Conservation (phyloP, 2,888 invertebrate species). For the Eustalomyia histrio region DNA sequence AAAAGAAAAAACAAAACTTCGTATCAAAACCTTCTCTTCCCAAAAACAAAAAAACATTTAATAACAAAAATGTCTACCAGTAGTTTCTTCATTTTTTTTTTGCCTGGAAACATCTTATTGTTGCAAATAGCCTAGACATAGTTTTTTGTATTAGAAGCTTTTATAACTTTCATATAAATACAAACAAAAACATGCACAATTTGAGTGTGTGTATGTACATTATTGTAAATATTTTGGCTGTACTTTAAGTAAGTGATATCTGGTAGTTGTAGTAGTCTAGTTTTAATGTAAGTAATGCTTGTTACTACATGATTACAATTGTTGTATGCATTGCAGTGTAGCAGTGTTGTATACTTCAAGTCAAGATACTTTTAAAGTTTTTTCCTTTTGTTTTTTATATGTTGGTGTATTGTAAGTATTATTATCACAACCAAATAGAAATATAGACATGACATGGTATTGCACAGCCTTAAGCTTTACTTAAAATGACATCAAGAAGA, state of each 20-base stretch:
- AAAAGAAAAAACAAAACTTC: not conserved
- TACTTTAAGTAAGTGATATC: conserved; percentile 43
- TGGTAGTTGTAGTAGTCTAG: conserved; percentile 24
- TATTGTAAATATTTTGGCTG: conserved; percentile 18
- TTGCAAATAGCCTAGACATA: conserved; percentile 49
- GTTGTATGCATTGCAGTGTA: conserved; percentile 2
- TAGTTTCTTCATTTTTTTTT: not conserved
- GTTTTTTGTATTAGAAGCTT: not conserved
- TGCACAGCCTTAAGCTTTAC: conserved; percentile 4
- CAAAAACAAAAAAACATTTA: not conserved
- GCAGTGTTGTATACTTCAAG: conserved; percentile 32
- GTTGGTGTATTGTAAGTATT: conserved; percentile 13
- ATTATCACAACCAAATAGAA: conserved; percentile 44
- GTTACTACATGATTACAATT: conserved; percentile 62
- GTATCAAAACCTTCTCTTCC: not conserved
- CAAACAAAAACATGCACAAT: not conserved
- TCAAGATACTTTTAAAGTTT: conserved; percentile 32
- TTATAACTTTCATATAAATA: not conserved
- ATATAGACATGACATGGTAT: not conserved
- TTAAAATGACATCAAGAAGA: not conserved
- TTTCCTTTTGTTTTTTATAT: not conserved
- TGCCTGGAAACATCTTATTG: not conserved
- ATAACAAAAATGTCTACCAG: conserved; percentile 15
- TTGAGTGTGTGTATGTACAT: conserved; percentile 9
- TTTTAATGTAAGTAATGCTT: conserved; percentile 53